Percentiles rank a stretch among this genome's conserved stretches.
Evolutionary conservation across 2,888 invertebrate species (phyloP).

Genomic region (Trichopoda pennipes): DNA sequence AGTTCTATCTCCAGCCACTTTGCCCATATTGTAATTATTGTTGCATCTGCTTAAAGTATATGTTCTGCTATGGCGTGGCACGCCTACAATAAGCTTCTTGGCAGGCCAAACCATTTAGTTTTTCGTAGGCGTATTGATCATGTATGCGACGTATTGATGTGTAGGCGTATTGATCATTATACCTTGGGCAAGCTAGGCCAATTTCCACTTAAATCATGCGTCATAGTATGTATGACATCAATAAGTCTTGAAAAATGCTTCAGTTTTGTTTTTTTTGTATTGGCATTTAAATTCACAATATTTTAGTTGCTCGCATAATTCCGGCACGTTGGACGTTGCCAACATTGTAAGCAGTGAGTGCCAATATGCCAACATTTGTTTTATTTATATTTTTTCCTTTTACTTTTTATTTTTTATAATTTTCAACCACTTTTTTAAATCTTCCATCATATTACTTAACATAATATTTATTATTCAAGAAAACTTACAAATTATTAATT

Average conservation of each 20-base stretch:
- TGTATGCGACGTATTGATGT: conserved; percentile 95
- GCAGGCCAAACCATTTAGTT: conserved; percentile 93
- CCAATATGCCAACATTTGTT: too few species aligned
- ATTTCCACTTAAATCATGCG: conserved; percentile 92
- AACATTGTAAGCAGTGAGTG: too few species aligned
- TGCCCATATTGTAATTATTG: conserved; percentile 90
- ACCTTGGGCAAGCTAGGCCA: conserved; percentile 95
- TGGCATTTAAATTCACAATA: neutral
- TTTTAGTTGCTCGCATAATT: conserved; percentile 89
- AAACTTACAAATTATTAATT: too few species aligned
- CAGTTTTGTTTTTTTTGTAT: neutral
- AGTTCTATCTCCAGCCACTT: conserved; percentile 92
- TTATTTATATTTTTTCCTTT: too few species aligned
- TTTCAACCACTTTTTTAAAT: too few species aligned
- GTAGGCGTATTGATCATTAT: conserved; percentile 93
- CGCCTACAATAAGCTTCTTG: conserved; percentile 92
- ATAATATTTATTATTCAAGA: neutral
- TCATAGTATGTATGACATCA: conserved; percentile 93
- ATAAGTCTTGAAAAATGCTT: conserved; percentile 76
- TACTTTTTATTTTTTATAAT: too few species aligned
- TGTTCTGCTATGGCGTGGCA: conserved; percentile 94
- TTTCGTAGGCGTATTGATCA: conserved; percentile 93
- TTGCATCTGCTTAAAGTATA: conserved; percentile 91
- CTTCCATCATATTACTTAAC: too few species aligned
- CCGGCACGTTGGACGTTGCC: too few species aligned